Percentiles rank a stretch among this genome's conserved stretches.
phyloP scores from a whole-genome alignment of 2,797 vertebrate species.

The Cirrhinus molitorella region DNA sequence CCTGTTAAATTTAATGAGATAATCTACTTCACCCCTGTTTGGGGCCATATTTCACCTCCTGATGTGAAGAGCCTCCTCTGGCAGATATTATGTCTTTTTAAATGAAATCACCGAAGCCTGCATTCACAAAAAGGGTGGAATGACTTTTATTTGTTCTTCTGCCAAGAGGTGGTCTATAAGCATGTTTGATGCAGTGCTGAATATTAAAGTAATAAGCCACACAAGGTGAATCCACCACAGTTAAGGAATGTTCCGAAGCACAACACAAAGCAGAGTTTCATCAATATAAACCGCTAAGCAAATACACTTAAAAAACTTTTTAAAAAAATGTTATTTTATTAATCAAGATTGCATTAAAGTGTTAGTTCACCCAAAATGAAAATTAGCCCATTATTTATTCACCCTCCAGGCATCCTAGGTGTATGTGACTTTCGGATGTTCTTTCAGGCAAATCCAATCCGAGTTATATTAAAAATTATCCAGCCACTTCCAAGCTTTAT shows the following conservation, averaged over 20 bases:
- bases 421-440: too few species aligned
- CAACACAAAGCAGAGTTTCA: background rate
- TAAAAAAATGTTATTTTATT: too few species aligned
- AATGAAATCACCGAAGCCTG: slow-evolving; percentile 32
- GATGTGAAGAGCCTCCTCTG: slow-evolving; percentile 22
- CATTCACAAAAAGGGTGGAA: slow-evolving; percentile 9
- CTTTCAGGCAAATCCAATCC: too few species aligned
- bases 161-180: slow-evolving; percentile 18
- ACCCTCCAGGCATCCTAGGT: too few species aligned
- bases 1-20: slow-evolving; percentile 49
- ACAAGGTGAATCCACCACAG: background rate
- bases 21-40: slow-evolving; percentile 41
- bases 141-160: slow-evolving; percentile 40
- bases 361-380: too few species aligned
- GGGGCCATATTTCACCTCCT: slow-evolving; percentile 25
- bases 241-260: background rate
- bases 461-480: too few species aligned
- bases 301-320: too few species aligned
- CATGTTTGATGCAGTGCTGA: slow-evolving; percentile 8
- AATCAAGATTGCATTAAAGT: background rate
- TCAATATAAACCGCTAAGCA: background rate
- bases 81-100: slow-evolving; percentile 39
- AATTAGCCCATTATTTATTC: too few species aligned
- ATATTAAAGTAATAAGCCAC: slow-evolving; percentile 27
- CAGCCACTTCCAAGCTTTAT: too few species aligned